These are phyloP conservation scores for Eulithis prunata DNA, from an alignment of 2,888 invertebrate genomes.

Conservation along the genomic window DNA sequence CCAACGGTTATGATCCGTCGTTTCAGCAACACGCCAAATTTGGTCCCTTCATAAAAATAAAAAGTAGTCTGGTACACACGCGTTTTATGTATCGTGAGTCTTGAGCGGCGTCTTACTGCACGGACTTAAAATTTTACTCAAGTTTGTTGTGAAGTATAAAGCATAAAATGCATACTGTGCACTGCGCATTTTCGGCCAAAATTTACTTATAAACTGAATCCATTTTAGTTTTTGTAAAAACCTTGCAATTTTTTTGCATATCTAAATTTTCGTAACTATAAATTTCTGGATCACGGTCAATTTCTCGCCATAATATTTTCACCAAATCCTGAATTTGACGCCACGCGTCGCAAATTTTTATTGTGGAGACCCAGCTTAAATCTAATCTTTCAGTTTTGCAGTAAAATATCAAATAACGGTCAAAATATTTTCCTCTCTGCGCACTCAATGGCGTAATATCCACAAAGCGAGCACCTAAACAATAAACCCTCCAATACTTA, in stretches of 20 bases:
- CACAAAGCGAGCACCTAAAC: constrained; percentile 42
- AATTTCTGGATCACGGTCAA: constrained; percentile 6
- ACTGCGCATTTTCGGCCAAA: background rate
- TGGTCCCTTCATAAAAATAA: constrained; percentile 78
- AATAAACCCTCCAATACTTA: constrained; percentile 70
- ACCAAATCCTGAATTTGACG: constrained; percentile 16
- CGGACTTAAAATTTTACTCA: constrained; percentile 39
- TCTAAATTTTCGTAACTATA: no score
- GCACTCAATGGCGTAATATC: constrained; percentile 25
- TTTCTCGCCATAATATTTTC: constrained; percentile 12
- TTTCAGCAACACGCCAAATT: constrained; percentile 79
- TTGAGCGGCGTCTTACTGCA: constrained; percentile 42
- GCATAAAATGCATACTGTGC: constrained; percentile 18
- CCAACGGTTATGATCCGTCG: constrained; percentile 78
- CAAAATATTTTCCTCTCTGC: constrained; percentile 26
- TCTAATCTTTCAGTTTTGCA: constrained; percentile 28
- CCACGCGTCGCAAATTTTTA: constrained; percentile 23
- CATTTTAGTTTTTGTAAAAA: no score
- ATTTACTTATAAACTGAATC: no score
- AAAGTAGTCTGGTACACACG: constrained; percentile 70
- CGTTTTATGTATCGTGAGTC: constrained; percentile 52
- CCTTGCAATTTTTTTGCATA: no score
- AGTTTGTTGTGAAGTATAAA: constrained; percentile 32
- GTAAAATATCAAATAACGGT: constrained; percentile 29
- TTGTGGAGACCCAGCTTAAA: constrained; percentile 19